Evolutionary conservation across 2,797 vertebrate genomes (phyloP), one percentile per base, ranked within the genome.

Genomic region (Amblyopsis hoosieri): DNA sequence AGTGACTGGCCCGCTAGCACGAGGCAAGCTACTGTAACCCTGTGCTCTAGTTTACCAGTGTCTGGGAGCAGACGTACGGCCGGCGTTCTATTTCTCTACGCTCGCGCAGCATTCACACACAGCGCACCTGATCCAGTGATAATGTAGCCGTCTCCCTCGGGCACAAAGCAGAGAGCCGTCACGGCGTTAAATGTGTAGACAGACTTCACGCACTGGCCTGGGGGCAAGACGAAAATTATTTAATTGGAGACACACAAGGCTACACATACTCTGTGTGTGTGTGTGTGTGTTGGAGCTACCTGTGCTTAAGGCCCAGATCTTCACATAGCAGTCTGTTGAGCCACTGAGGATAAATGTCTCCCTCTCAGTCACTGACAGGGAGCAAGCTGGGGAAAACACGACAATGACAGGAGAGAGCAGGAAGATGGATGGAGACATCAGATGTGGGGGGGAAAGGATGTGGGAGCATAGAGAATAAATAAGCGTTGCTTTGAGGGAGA

Each of bases 181-280:
- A 95, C 90, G 0, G 87, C 74, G 12, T 92, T 94, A 83, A 93
- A 95, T 0, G 94, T 94, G 90, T 95, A 95, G 81, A 94, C 80
- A 54, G 93, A 94, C 79, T 92, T 93, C 56, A 94, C 80, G 74
- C 92, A 93, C 70, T 90, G 92, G 62, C 93, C 94, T 95, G 76
- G n/a, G 75, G 85, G 81, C 9, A 76, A 64, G 50, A 42, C 69
- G 47, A 70, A 57, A 64, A 53, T 58, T 13, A 80, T 81, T 83
- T 76, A 69, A 82, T 71, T 81, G 72, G 70, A 78, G 72, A 57
- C 45, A 70, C 46, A 49, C 69, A 67, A 58, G 13, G 9, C 47
- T 29, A 49, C 29, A 49, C 57, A 60, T 46, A 46, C 54, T 11
- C 3, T 14, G n/a, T 12, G 10, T 11, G 5, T 12, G 7, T 11